Conservation (phyloP, 2,113 vertebrate species). For the Hippocampus mohnikei region DNA sequence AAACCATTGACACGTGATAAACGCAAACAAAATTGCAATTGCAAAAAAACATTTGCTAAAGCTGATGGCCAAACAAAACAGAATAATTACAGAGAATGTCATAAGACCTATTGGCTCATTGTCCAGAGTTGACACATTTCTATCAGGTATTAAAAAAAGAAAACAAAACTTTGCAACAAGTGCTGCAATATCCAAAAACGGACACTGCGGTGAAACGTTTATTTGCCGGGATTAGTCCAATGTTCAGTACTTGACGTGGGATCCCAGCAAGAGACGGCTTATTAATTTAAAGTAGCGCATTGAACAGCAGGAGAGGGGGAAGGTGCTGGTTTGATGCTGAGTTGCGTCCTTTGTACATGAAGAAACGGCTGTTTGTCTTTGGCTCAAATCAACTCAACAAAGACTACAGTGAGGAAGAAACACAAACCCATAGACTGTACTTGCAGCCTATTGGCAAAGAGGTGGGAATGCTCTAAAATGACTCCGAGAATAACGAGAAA, state of each 20-base stretch:
- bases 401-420: slow-evolving; percentile 29
- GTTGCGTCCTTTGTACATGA: slow-evolving; percentile 27
- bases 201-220: slow-evolving; percentile 33
- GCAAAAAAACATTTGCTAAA: slow-evolving; percentile 18
- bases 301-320: slow-evolving; percentile 27
- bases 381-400: slow-evolving; percentile 58
- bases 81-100: slow-evolving; percentile 31
- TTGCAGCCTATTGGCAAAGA: slow-evolving; percentile 39
- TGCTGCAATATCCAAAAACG: slow-evolving; percentile 34
- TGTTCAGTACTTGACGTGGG: slow-evolving; percentile 42
- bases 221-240: slow-evolving; percentile 57
- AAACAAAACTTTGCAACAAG: slow-evolving; percentile 25
- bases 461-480: slow-evolving; percentile 14
- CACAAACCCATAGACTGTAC: slow-evolving; percentile 16
- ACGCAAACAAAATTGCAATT: neutral
- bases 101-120: slow-evolving; percentile 35
- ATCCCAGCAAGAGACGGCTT: slow-evolving; percentile 57
- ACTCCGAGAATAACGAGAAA: slow-evolving; percentile 35
- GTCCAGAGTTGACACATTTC: slow-evolving; percentile 25
- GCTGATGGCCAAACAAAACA: slow-evolving; percentile 17
- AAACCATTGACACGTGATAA: slow-evolving; percentile 76
- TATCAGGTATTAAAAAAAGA: slow-evolving; percentile 27
- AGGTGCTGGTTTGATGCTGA: slow-evolving; percentile 49
- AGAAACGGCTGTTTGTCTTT: slow-evolving; percentile 52
- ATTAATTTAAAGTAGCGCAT: slow-evolving; percentile 67